Evolutionary conservation across 1,140 invertebrate genomes (phyloP).

Genomic region (Schlechtendalia chinensis): DNA sequence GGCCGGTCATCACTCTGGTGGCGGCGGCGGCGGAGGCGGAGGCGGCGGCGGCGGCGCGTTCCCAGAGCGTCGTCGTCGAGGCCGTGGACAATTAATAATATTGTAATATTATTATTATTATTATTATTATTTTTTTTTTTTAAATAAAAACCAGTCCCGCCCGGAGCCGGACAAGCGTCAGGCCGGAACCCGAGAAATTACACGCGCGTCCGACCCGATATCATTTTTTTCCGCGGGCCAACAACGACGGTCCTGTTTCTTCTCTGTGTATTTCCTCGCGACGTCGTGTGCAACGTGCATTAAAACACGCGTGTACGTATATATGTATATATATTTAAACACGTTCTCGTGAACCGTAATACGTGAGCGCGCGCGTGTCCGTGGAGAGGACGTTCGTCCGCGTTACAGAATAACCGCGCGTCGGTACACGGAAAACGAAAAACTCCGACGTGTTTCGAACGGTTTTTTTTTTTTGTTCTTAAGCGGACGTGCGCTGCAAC

Average conservation of each 20-base stretch:
- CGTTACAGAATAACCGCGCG: too few species aligned
- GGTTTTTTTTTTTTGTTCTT: too few species aligned
- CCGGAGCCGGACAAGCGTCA: conserved; percentile 24
- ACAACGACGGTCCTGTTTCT: conserved; percentile 27
- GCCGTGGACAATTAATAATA: conserved; percentile 42
- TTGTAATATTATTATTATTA: conserved; percentile 33
- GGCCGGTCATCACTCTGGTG: conserved; percentile 23
- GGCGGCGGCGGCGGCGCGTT: too few species aligned
- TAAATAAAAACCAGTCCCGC: conserved; percentile 32
- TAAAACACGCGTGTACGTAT: neutral
- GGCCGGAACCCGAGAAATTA: conserved; percentile 31
- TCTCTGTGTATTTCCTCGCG: neutral
- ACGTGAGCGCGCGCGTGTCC: neutral
- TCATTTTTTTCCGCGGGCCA: conserved; percentile 40
- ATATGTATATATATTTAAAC: neutral
- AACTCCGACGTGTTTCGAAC: too few species aligned
- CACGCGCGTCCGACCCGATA: conserved; percentile 24
- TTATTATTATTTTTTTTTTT: too few species aligned
- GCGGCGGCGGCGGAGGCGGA: neutral
- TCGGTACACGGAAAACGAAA: too few species aligned
- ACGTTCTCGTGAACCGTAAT: too few species aligned
- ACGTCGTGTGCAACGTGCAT: too few species aligned
- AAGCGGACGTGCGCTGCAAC: too few species aligned
- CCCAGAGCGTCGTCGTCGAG: conserved; percentile 23
- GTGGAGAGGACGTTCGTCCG: neutral